Base-by-base conservation (phyloP, 23 tunicate species). In the Aplidium turbinatum region DNA sequence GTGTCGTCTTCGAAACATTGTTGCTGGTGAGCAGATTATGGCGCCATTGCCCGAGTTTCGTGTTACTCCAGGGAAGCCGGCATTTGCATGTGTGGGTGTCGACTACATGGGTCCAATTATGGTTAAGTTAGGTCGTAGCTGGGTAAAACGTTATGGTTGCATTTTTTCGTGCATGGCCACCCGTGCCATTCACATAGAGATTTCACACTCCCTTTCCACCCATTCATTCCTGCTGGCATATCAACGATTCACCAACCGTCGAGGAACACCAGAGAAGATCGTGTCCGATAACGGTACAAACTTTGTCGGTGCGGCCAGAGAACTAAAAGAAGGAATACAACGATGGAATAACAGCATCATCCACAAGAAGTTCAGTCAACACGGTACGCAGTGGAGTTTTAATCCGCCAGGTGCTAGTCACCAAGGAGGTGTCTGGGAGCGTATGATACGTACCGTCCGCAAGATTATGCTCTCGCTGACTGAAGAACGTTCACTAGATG, bases 161-260 rank as follows among this genome's bases (percentile, higher is more conserved):
- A 26, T 65, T 11, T 65, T 65, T 65, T 63, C 82, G 24, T 76
- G 82, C 28, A 23, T 76, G 68, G 73, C 73, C 13, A 58, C 82
- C 21, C 24, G 82, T n/a, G 82, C 82, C 18, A 38, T 61, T 19
- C 73, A 76, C 32, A 26, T 76, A n/a, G 82, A 76, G 30, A 48
- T 62, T 33, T 75, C 73, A 26, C 40, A 76, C 40, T 35, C 32
- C 25, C 82, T 76, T 4, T 40, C 68, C 16, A 76, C 82, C 5
- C 31, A 23, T 22, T 62, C 82, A 18, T 76, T 76, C 40, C 47
- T 76, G 3, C 32, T 61, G 57, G 82, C 75, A 2, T 30, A 63
- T 2, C 36, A 56, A n/a, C 72, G 82, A n/a, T 65, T 65, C 50
- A 29, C 64, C 33, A 9, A 38, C 23, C 9, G 45, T 5, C 75